Evolutionary conservation across 1,140 invertebrate species (phyloP), one percentile per base, ranked within the genome.

Genomic region (Hypsibius dujardini): DNA sequence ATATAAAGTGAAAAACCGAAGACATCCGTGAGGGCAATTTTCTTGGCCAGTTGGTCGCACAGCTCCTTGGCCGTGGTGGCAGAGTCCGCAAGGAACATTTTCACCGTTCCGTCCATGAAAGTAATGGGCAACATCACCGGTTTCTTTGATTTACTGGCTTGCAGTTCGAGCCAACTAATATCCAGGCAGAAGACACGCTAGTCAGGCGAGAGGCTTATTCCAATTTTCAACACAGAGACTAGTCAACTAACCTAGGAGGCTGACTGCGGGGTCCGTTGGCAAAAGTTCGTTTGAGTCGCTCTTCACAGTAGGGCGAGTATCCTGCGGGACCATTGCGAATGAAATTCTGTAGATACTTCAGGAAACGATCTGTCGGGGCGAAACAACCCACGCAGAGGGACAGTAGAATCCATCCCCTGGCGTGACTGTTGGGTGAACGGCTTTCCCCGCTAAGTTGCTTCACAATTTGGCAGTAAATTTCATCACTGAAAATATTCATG

Each of bases 381-480:
- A 98, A 98, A 80, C 95, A 98, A 40, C 95, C 95, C 1, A 97
- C 94, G 82, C 95, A 99, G 0, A 98, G 81, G 0, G 95, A 97
- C 1, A 99, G 80, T 1, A 99, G 80, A 74, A 98, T 98, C 95
- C 95, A 99, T 45, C 95, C 95, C 75, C 95, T 82, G 2, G 94
- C 94, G 79, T 96, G 91, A 1, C 92, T 95, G 1, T 91, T 93
- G 78, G 95, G 95, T 0, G 89, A 90, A 0, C 91, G 90, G 82
- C 99, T 99, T 95, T 0, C n/a, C 76, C 92, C 90, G 0, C 89
- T 92, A 46, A 99, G 79, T 77, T 98, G 95, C 81, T 98, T 98
- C 78, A 95, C 97, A 60, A 99, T 97, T 82, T 99, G 96, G 79
- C 95, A 96, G 77, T 98, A 99, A 73, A 99, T 94, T 83, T 99